Percentiles rank a stretch among this genome's conserved stretches.
Evolutionary conservation across 2,888 invertebrate genomes (phyloP).

Genomic region (Ornithoptera priamus): DNA sequence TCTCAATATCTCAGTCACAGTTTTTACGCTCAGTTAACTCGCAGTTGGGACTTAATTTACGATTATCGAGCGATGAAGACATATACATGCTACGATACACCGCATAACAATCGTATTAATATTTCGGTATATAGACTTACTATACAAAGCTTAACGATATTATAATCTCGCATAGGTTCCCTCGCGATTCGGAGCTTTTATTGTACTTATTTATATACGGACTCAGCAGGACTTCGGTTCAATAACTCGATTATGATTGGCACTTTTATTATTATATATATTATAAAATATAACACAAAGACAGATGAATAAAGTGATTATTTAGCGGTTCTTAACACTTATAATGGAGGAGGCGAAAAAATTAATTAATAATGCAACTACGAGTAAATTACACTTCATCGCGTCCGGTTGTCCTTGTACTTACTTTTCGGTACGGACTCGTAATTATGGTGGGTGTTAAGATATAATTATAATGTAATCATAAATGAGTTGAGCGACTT

Average conservation of each 20-base stretch:
- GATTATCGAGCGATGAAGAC: constrained; percentile 71
- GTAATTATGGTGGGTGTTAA: constrained; percentile 47
- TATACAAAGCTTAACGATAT: constrained; percentile 50
- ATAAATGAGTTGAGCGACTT: constrained; percentile 39
- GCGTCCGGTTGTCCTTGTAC: constrained; percentile 57
- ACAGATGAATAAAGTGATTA: constrained; percentile 65
- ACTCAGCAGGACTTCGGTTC: constrained; percentile 38
- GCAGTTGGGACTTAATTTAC: constrained; percentile 68
- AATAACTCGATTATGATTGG: constrained; percentile 53
- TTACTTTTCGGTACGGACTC: constrained; percentile 46
- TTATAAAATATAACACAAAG: constrained; percentile 50
- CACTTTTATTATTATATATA: constrained; percentile 63
- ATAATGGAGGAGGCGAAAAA: constrained; percentile 9
- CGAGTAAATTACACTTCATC: constrained; percentile 48
- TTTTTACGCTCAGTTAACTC: constrained; percentile 75
- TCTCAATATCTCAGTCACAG: constrained; percentile 69
- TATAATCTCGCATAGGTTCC: constrained; percentile 48
- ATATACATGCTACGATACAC: constrained; percentile 59
- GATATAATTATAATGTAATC: constrained; percentile 21
- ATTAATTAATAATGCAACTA: constrained; percentile 62
- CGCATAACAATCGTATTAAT: constrained; percentile 48
- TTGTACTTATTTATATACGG: constrained; percentile 43
- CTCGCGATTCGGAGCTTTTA: constrained; percentile 47
- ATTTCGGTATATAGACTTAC: constrained; percentile 59
- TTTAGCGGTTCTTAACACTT: constrained; percentile 50